phyloP scores from a whole-genome alignment of 2,888 invertebrate species.

The Dryomyza anilis region DNA sequence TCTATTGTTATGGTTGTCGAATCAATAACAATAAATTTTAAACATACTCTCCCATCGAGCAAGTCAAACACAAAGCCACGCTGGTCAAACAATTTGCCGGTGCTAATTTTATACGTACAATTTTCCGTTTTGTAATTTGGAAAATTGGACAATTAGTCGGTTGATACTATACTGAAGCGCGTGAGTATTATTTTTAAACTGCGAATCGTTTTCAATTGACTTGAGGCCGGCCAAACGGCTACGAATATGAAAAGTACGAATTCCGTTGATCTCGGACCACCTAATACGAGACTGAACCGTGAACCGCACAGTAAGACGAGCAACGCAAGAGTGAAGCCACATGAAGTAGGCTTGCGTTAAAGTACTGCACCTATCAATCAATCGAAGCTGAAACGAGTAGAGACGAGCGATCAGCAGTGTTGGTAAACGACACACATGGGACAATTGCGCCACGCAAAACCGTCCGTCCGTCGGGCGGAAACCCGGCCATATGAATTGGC shows the following conservation, averaged over 20 bases:
- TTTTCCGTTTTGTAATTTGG: conserved; percentile 11
- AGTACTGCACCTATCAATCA: too few species aligned
- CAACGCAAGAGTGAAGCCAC: neutral
- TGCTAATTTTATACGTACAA: conserved; percentile 9
- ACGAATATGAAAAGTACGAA: too few species aligned
- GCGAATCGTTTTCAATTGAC: too few species aligned
- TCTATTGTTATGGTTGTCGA: neutral
- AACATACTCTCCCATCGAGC: neutral
- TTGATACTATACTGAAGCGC: neutral
- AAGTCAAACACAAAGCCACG: neutral
- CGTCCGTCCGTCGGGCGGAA: neutral
- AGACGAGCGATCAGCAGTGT: neutral
- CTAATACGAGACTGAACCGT: neutral
- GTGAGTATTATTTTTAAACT: neutral
- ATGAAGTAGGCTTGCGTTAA: too few species aligned
- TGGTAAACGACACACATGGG: conserved; percentile 5
- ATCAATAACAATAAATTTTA: neutral
- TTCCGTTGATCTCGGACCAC: conserved; percentile 3
- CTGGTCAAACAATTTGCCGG: neutral
- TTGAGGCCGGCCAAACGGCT: too few species aligned
- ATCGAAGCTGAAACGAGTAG: too few species aligned
- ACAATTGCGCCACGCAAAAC: neutral
- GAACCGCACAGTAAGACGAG: conserved; percentile 30
- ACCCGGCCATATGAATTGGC: neutral
- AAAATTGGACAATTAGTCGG: conserved; percentile 26